phyloP scores from a whole-genome alignment of 2,888 invertebrate genomes.

The Diplolepis rosae region DNA sequence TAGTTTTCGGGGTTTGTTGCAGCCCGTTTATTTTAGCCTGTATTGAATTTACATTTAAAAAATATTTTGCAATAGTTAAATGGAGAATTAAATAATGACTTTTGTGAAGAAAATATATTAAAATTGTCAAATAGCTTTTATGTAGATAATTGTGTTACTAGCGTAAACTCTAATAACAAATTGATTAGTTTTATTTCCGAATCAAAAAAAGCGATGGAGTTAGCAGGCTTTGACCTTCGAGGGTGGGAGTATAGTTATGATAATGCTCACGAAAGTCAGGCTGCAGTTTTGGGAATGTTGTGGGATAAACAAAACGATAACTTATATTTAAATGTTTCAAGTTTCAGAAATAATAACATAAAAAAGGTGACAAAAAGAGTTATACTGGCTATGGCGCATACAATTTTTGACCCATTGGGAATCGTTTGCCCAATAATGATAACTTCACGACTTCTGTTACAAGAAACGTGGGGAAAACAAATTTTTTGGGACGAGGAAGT shows the following conservation, averaged over 20 bases:
- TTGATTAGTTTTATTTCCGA: not conserved
- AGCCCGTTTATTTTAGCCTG: constrained; percentile 55
- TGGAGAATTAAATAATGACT: not conserved
- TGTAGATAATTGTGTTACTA: too few relatives aligned
- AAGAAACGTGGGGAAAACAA: not conserved
- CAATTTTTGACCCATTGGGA: constrained; percentile 31
- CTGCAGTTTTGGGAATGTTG: not conserved
- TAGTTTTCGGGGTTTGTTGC: constrained; percentile 54
- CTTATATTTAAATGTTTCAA: not conserved
- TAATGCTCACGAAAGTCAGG: not conserved
- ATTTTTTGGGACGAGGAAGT: constrained; percentile 32
- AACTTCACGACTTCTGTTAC: constrained; percentile 25
- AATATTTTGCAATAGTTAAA: not conserved
- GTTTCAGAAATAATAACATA: not conserved
- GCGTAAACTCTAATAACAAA: not conserved
- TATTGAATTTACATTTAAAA: constrained; percentile 50
- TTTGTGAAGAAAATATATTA: not conserved
- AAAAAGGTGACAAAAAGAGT: constrained; percentile 28
- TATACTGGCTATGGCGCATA: not conserved
- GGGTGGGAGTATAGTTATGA: constrained; percentile 22
- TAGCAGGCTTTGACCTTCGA: constrained; percentile 29
- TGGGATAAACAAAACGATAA: not conserved
- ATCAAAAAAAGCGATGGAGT: not conserved
- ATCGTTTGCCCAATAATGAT: constrained; percentile 27
- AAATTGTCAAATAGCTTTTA: not conserved